Conservation (phyloP, 2,797 vertebrate genomes). For the Acestrorhynchus altus region DNA sequence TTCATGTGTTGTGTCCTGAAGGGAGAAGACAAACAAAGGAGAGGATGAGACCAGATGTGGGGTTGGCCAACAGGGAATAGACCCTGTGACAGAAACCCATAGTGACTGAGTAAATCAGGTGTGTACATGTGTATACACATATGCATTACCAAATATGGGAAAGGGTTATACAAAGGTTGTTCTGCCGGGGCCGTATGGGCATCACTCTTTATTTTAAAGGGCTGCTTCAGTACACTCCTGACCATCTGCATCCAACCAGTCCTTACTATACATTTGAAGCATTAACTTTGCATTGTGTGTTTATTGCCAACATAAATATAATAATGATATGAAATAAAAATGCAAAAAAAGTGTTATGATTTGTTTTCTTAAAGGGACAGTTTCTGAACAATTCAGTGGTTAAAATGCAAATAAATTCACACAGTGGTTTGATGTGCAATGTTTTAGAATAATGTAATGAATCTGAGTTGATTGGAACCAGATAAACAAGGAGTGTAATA, state of each 20-base stretch:
- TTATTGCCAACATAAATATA: neutral
- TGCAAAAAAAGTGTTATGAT: no score
- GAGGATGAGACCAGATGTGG: conserved; percentile 67
- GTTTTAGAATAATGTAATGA: no score
- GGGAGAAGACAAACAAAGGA: conserved; percentile 54
- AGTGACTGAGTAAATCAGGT: conserved; percentile 67
- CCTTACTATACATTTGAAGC: neutral
- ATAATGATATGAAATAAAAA: neutral
- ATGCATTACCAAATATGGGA: conserved; percentile 32
- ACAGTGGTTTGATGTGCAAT: no score
- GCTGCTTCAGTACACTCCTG: neutral
- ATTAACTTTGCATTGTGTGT: neutral
- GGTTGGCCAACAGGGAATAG: conserved; percentile 58
- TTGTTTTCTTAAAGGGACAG: no score
- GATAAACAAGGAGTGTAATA: no score
- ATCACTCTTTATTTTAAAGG: neutral
- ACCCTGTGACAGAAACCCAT: conserved; percentile 58
- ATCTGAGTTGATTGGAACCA: no score
- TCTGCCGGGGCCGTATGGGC: neutral
- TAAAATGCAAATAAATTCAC: no score
- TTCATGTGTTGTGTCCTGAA: conserved; percentile 40
- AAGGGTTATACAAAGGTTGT: neutral
- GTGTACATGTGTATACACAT: conserved; percentile 51
- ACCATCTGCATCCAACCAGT: neutral
- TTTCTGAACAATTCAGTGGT: no score